phyloP scores from a whole-genome alignment of 1,140 invertebrate genomes.

The Mylabris phalerata region DNA sequence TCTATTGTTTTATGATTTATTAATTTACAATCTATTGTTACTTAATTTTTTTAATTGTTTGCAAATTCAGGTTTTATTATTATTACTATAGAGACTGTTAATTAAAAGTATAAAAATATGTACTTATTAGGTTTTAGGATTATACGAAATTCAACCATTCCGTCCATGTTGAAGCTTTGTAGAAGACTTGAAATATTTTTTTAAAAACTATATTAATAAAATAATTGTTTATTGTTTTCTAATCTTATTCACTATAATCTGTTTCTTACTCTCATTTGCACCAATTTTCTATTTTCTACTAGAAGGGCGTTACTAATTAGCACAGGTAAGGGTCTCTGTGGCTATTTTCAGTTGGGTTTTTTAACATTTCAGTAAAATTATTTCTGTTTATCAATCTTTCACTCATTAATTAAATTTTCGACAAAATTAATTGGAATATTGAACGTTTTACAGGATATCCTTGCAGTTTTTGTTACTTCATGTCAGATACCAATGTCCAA shows the following conservation, averaged over 20 bases:
- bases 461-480: slow-evolving; percentile 26
- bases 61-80: neutral
- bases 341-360: too few relatives aligned
- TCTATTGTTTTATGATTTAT: too few relatives aligned
- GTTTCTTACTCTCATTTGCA: too few relatives aligned
- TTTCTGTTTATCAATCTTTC: too few relatives aligned
- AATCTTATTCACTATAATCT: too few relatives aligned
- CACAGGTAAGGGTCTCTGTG: neutral
- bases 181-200: slow-evolving; percentile 6
- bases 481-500: slow-evolving; percentile 28
- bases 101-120: slow-evolving; percentile 8
- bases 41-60: too few relatives aligned
- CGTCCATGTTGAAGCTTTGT: slow-evolving; percentile 6
- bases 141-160: slow-evolving; percentile 2
- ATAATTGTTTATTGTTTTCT: neutral
- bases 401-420: slow-evolving; percentile 1
- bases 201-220: slow-evolving; percentile 3
- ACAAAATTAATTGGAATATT: too few relatives aligned
- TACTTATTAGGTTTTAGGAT: slow-evolving; percentile 10
- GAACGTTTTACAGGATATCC: slow-evolving; percentile 24
- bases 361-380: too few relatives aligned
- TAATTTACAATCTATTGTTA: too few relatives aligned
- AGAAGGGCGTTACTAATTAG: neutral
- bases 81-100: slow-evolving; percentile 11
- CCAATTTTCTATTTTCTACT: too few relatives aligned